Percentiles rank a stretch among this genome's conserved stretches.
Conservation (phyloP, 2,888 invertebrate genomes). For the Mycogona germanica region DNA sequence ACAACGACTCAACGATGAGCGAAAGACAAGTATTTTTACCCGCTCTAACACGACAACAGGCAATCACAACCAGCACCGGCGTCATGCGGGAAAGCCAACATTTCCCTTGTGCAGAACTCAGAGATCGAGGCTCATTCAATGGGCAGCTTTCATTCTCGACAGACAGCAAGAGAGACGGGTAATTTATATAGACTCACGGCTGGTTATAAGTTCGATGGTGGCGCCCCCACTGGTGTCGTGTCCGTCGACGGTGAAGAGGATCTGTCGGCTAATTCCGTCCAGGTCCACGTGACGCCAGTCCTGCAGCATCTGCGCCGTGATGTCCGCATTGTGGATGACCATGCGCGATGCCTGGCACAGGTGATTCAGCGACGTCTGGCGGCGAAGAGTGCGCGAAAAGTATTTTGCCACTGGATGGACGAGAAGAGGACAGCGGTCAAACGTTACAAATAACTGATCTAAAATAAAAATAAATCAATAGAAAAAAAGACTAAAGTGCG, state of each 20-base stretch:
- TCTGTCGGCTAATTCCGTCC: conserved; percentile 35
- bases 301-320: conserved; percentile 37
- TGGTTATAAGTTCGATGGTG: conserved; percentile 30
- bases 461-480: not conserved
- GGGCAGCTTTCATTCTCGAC: too few relatives aligned
- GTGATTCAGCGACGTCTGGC: conserved; percentile 38
- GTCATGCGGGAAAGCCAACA: too few relatives aligned
- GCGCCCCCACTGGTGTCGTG: conserved; percentile 27
- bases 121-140: too few relatives aligned
- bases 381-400: conserved; percentile 35
- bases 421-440: not conserved
- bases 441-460: not conserved
- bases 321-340: conserved; percentile 35
- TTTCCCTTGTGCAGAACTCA: too few relatives aligned
- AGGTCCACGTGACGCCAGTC: conserved; percentile 38
- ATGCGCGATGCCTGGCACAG: conserved; percentile 38
- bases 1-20: too few relatives aligned
- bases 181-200: conserved; percentile 27
- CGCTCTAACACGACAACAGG: too few relatives aligned
- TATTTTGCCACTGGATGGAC: conserved; percentile 37
- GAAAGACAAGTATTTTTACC: too few relatives aligned
- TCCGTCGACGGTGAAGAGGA: conserved; percentile 33
- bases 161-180: not conserved
- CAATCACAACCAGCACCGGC: too few relatives aligned
- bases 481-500: too few relatives aligned